Base-by-base conservation (phyloP, 1,140 invertebrate species). In the Scaptomyza pallida region DNA sequence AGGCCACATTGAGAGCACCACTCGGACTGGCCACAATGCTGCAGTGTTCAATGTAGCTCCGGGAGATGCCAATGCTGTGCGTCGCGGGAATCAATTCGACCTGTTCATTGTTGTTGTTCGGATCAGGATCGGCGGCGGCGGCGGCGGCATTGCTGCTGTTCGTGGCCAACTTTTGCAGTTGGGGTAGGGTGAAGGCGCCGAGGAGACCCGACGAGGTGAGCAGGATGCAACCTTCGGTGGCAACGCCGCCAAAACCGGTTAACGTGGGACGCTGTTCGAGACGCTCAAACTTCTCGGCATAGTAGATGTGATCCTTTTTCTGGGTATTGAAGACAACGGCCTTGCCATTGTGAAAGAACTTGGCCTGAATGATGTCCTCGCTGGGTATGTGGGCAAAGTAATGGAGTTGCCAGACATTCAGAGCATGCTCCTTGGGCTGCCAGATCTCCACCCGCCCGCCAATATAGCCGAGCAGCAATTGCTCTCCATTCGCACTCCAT, bases 121-220 rank as follows among this genome's bases (percentile, higher is more conserved):
- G 12, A 3, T 2, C 8, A 5, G 33, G 12, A 3, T 37, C 33
- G 12, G 33, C 3, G 12, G 33, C 1, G 0, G 3, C n/a, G n/a
- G n/a, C 33, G 12, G 33, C 3, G 12, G 33, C 1, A 3, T 3
- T 37, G n/a, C n/a, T 44, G 9, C 75, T 9, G 67, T 83, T 35
- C 63, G 61, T 62, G 86, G 85, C 10, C 17, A 44, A 19, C 44
- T 51, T 73, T 3, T 80, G 79, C 8, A 79, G 19, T 44, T 63
- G 48, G 17, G 94, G 93, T 43, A 95, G 92, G 37, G 94, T 92
- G n/a, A 96, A 91, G 17, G 94, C 94, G 1, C 94, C 95, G 17
- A 98, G 92, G 92, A 98, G 93, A 1, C 97, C 97, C 8, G 96
- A 97, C 0, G 95, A 94, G 2, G 97, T 96, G 16, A 98, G 93